phyloP scores from a whole-genome alignment of 2,888 invertebrate genomes.

The Luperina testacea region DNA sequence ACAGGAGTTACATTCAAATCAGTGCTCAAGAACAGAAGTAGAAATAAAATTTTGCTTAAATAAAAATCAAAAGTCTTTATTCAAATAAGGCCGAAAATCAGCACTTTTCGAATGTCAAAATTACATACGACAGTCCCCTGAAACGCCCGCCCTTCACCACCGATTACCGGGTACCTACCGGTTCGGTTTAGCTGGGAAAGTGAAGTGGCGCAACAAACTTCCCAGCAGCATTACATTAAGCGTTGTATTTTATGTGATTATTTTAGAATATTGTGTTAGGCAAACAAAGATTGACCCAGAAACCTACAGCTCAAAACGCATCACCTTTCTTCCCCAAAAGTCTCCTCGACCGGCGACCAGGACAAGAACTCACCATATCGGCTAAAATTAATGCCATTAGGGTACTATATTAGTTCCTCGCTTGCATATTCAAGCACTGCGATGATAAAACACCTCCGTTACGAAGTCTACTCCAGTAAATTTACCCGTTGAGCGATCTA shows the following conservation, averaged over 20 bases:
- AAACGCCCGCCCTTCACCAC: not conserved
- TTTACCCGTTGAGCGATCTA: slow-evolving; percentile 73
- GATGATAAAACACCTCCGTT: slow-evolving; percentile 69
- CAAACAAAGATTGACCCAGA: not conserved
- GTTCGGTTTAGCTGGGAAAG: not conserved
- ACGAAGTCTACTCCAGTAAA: slow-evolving; percentile 73
- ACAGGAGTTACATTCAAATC: not conserved
- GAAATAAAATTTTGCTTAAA: not conserved
- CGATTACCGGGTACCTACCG: not conserved
- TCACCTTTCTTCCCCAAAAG: not conserved
- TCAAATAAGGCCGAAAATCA: not conserved
- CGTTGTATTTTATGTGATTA: not conserved
- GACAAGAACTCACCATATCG: slow-evolving; percentile 46
- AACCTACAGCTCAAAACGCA: not conserved
- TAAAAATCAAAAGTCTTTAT: too few species aligned
- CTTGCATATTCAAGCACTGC: slow-evolving; percentile 55
- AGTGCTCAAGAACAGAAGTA: not conserved
- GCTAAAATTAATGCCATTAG: slow-evolving; percentile 53
- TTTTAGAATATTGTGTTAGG: not conserved
- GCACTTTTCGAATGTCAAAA: not conserved
- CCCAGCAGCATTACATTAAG: not conserved
- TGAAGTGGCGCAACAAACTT: not conserved
- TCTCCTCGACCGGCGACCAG: not conserved
- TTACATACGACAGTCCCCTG: not conserved
- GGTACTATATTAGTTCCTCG: slow-evolving; percentile 43